A percentile compares a stretch with the other conserved stretches of the same genome.
Conservation (phyloP, 2,113 vertebrate genomes). For the Phoxinus phoxinus region DNA sequence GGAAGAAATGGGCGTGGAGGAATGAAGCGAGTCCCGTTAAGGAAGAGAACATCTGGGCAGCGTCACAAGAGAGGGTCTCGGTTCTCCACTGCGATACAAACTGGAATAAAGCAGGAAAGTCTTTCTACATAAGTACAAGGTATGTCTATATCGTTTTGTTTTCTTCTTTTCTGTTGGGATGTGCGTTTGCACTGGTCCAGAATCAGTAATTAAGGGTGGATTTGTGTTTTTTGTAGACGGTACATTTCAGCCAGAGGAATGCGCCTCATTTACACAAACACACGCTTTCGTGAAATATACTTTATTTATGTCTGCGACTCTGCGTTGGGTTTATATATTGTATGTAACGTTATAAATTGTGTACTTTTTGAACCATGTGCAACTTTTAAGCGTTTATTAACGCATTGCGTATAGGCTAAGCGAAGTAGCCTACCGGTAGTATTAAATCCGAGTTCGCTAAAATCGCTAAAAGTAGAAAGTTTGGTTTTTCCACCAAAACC, state of each 20-base stretch:
- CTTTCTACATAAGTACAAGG: not conserved
- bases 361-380: not conserved
- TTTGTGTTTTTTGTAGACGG: not conserved
- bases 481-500: fast-evolving
- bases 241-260: not conserved
- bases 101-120: not conserved
- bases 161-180: not conserved
- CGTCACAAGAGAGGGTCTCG: not conserved
- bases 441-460: not conserved
- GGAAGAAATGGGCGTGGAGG: slow-evolving; percentile 66
- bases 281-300: not conserved
- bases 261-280: not conserved
- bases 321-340: not conserved
- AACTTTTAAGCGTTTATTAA: not conserved
- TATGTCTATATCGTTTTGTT: not conserved
- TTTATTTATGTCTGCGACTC: not conserved
- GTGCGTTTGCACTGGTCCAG: not conserved
- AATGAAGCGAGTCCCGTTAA: not conserved
- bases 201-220: not conserved
- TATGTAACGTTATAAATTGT: too few relatives aligned
- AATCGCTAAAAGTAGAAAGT: too few relatives aligned
- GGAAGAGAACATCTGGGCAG: slow-evolving; percentile 35
- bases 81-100: not conserved
- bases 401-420: not conserved
- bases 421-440: too few relatives aligned